Evolutionary conservation across 2,113 vertebrate species (phyloP).

Genomic region (Butorides virescens): DNA sequence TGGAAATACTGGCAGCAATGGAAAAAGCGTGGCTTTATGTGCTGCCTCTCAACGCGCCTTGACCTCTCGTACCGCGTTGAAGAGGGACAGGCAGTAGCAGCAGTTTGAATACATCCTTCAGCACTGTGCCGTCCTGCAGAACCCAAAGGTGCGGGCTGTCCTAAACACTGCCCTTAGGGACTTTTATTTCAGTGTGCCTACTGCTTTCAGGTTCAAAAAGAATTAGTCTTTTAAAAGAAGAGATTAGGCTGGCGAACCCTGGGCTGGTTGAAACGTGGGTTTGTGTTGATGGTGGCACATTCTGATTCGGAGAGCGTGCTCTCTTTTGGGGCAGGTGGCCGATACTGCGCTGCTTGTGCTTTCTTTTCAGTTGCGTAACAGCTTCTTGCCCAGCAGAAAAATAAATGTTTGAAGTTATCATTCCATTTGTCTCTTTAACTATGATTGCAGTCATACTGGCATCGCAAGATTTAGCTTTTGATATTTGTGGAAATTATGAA

Average conservation of each 20-base stretch:
- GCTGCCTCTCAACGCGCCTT: not conserved
- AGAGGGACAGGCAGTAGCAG: not conserved
- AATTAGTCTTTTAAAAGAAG: constrained; percentile 25
- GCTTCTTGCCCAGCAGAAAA: constrained; percentile 27
- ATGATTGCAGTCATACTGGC: constrained; percentile 32
- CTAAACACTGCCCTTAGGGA: not conserved
- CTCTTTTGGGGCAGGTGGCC: not conserved
- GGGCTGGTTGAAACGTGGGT: not conserved
- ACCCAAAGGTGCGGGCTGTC: not conserved
- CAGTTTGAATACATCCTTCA: not conserved
- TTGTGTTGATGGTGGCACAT: constrained; percentile 54
- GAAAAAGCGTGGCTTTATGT: not conserved
- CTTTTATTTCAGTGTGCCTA: not conserved
- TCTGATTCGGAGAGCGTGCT: not conserved
- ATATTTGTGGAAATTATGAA: constrained; percentile 29
- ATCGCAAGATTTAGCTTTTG: constrained; percentile 57
- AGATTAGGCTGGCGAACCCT: not conserved
- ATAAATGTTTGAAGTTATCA: not conserved
- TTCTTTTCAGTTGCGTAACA: not conserved
- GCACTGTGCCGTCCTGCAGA: accelerated
- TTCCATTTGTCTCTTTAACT: constrained; percentile 43
- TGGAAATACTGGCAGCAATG: not conserved
- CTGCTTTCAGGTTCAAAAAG: not conserved
- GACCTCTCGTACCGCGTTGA: accelerated
- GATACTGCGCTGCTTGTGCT: not conserved